Evolutionary conservation across 2,888 invertebrate species (phyloP).

Genomic region (Caenorhabditis auriculariae): DNA sequence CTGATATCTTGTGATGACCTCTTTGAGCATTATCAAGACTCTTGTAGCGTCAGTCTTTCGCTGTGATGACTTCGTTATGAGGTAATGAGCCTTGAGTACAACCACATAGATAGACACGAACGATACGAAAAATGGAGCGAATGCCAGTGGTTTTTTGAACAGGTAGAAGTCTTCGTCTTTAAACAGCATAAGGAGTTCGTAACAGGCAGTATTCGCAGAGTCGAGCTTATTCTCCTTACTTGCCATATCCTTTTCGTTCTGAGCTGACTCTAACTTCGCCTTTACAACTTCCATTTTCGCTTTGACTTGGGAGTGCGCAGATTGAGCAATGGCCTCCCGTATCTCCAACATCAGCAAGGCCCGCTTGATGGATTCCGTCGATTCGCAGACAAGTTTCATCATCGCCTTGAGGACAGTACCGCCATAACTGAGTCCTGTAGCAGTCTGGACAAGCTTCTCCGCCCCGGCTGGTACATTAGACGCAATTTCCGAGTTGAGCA

Average conservation of each 20-base stretch:
- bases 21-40: neutral
- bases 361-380: conserved; percentile 2
- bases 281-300: conserved; percentile 1
- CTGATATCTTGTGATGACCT: too few relatives aligned
- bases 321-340: neutral
- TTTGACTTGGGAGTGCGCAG: neutral
- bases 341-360: conserved; percentile 1
- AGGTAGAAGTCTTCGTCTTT: conserved; percentile 1
- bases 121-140: conserved; percentile 1
- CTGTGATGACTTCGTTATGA: conserved; percentile 3
- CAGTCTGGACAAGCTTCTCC: neutral
- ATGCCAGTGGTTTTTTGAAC: neutral
- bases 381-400: neutral
- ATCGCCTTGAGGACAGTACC: neutral
- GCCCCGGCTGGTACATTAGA: conserved; percentile 2
- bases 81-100: conserved; percentile 1
- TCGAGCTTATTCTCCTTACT: conserved; percentile 1
- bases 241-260: conserved; percentile 1
- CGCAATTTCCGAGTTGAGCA: neutral
- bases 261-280: neutral
- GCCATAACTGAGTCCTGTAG: neutral
- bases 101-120: conserved; percentile 1
- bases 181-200: conserved; percentile 1
- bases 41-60: neutral
- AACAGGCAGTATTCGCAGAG: neutral